Evolutionary conservation across 2,113 vertebrate genomes (phyloP).

Genomic region (Spheniscus mendiculus): DNA sequence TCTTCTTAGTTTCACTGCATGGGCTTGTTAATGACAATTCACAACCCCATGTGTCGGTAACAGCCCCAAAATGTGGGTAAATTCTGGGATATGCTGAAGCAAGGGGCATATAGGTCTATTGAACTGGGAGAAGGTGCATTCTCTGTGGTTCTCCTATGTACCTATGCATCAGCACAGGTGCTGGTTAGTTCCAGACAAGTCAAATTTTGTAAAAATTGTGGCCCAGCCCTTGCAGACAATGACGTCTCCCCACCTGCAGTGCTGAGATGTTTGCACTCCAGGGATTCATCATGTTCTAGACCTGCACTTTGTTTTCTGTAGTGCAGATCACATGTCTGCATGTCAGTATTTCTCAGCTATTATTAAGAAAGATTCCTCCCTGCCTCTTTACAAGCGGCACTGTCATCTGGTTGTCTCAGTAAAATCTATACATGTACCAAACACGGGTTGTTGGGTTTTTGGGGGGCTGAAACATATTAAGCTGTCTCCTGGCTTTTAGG

Average conservation of each 20-base stretch:
- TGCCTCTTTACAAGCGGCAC: neutral
- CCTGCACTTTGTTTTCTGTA: neutral
- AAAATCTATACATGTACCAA: neutral
- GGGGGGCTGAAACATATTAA: neutral
- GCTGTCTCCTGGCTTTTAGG: neutral
- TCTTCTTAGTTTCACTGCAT: neutral
- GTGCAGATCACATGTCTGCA: neutral
- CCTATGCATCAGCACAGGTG: neutral
- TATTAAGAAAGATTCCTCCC: neutral
- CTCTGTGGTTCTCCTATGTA: neutral
- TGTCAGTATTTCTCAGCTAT: neutral
- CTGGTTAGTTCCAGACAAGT: neutral
- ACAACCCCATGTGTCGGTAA: rapidly evolving
- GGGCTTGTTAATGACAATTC: neutral
- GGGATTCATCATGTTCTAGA: neutral
- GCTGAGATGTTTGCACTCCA: neutral
- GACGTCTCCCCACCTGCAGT: neutral
- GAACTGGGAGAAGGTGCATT: neutral
- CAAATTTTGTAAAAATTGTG: neutral
- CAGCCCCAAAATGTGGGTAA: neutral
- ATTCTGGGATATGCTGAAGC: neutral
- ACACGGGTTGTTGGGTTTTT: neutral
- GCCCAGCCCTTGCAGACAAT: neutral
- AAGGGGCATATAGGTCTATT: neutral
- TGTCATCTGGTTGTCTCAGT: neutral